Conservation (phyloP, 2,797 vertebrate genomes). For the Sebastes cheni region DNA sequence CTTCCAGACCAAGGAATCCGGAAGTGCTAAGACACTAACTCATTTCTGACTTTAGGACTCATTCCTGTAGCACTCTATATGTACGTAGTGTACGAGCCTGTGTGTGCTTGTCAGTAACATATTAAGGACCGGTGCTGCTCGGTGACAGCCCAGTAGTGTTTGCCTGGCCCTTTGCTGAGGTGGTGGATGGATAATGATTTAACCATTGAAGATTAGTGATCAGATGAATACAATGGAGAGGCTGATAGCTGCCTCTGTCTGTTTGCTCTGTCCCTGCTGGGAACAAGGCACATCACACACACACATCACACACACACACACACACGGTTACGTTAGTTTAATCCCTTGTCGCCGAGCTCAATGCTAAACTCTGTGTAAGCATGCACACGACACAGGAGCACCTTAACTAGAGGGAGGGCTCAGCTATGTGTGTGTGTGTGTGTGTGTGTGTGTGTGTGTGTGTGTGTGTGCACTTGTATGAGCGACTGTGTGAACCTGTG, state of each 20-base stretch:
- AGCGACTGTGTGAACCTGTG: slow-evolving; percentile 59
- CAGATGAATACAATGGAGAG: slow-evolving; percentile 77
- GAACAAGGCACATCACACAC: slow-evolving; percentile 56
- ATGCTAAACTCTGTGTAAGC: slow-evolving; percentile 66
- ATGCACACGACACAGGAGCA: slow-evolving; percentile 48
- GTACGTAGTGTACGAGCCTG: background rate
- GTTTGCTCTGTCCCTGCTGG: slow-evolving; percentile 73
- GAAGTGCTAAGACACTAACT: no score
- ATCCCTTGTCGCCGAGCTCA: slow-evolving; percentile 48
- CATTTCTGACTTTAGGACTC: no score
- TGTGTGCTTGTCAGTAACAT: slow-evolving; percentile 43
- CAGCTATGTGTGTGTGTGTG: background rate
- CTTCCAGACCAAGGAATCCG: no score
- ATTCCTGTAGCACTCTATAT: no score
- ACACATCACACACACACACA: slow-evolving; percentile 1
- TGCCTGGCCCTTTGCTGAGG: slow-evolving; percentile 68
- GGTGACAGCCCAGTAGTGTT: slow-evolving; percentile 73
- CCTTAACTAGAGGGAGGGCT: slow-evolving; percentile 34
- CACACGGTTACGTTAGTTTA: slow-evolving; percentile 24
- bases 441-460: slow-evolving; percentile 23
- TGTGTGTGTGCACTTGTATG: background rate
- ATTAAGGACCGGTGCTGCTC: slow-evolving; percentile 51
- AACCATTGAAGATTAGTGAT: slow-evolving; percentile 81
- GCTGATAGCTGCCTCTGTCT: slow-evolving; percentile 75
- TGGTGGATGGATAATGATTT: slow-evolving; percentile 80